Evolutionary conservation across 2,888 invertebrate species (phyloP).

Genomic region (Clusia tigrina): DNA sequence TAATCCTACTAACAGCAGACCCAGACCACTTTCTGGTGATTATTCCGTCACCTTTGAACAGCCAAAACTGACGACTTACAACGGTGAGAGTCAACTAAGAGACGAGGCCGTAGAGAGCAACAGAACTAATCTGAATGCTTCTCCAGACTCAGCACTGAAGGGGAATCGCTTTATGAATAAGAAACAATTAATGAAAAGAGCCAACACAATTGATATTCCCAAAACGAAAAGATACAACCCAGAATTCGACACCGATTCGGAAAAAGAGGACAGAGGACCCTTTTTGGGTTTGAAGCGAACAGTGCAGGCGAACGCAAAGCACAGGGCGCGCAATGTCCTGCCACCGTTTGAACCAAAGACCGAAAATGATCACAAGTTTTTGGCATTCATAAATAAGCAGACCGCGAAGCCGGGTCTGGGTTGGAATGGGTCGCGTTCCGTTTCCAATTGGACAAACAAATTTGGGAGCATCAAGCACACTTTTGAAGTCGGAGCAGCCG

Average conservation of each 20-base stretch:
- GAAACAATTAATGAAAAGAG: conserved; percentile 83
- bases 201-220: conserved; percentile 89
- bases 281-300: conserved; percentile 68
- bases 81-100: conserved; percentile 27
- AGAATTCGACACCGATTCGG: conserved; percentile 67
- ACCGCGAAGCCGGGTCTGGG: conserved; percentile 66
- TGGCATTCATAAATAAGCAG: conserved; percentile 82
- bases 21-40: conserved; percentile 54
- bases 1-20: conserved; percentile 17
- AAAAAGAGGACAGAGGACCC: conserved; percentile 54
- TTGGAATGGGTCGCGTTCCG: conserved; percentile 61
- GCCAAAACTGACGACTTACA: conserved; percentile 12
- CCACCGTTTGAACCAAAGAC: conserved; percentile 82
- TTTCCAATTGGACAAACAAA: conserved; percentile 80
- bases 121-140: neutral
- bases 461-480: conserved; percentile 85
- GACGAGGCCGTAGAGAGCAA: too few relatives aligned
- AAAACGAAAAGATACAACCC: conserved; percentile 68
- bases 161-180: conserved; percentile 66
- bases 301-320: conserved; percentile 68
- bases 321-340: conserved; percentile 65
- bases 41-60: conserved; percentile 50
- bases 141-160: conserved; percentile 33
- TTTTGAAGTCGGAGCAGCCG: conserved; percentile 70
- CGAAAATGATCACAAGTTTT: conserved; percentile 83